These are phyloP conservation scores for Cynoglossus semilaevis DNA, from an alignment of 2,113 vertebrate species.

Conservation along the genomic window DNA sequence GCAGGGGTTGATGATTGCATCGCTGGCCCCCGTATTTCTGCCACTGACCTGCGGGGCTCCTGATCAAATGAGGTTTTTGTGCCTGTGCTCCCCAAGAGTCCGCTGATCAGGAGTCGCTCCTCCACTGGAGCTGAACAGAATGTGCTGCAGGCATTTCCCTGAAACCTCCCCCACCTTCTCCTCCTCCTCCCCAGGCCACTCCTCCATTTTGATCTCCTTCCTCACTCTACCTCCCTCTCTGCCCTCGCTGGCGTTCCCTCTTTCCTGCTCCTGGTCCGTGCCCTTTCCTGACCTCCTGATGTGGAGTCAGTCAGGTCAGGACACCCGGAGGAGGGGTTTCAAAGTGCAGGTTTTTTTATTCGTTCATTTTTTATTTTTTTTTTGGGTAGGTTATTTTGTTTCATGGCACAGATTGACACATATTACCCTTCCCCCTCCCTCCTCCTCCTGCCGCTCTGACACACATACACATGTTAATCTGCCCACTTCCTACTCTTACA, in stretches of 20 bases:
- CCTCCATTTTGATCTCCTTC: conserved; percentile 63
- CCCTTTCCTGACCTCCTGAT: conserved; percentile 59
- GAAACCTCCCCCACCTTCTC: conserved; percentile 33
- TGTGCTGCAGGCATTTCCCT: conserved; percentile 68
- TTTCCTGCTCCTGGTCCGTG: conserved; percentile 33
- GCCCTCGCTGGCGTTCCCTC: conserved; percentile 21
- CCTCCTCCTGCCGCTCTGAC: background rate
- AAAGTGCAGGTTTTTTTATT: conserved; percentile 33
- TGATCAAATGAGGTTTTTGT: conserved; percentile 62
- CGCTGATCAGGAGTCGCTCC: conserved; percentile 62
- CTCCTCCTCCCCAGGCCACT: conserved; percentile 44
- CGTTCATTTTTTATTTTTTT: conserved; percentile 23
- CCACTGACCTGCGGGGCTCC: conserved; percentile 51
- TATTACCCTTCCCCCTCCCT: background rate
- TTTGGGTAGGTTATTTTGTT: too few species aligned
- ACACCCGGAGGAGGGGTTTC: conserved; percentile 56
- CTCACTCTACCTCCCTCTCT: conserved; percentile 18
- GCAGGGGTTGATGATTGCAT: conserved; percentile 30
- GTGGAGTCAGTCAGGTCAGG: conserved; percentile 68
- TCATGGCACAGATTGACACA: conserved; percentile 6
- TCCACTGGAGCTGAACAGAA: conserved; percentile 72
- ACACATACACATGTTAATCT: conserved; percentile 5
- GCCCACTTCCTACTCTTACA: conserved; percentile 25
- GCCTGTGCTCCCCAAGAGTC: conserved; percentile 41
- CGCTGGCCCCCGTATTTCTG: conserved; percentile 51